Percentiles rank a stretch among this genome's conserved stretches.
Evolutionary conservation across 2,797 vertebrate species (phyloP).

Genomic region (Huso huso): DNA sequence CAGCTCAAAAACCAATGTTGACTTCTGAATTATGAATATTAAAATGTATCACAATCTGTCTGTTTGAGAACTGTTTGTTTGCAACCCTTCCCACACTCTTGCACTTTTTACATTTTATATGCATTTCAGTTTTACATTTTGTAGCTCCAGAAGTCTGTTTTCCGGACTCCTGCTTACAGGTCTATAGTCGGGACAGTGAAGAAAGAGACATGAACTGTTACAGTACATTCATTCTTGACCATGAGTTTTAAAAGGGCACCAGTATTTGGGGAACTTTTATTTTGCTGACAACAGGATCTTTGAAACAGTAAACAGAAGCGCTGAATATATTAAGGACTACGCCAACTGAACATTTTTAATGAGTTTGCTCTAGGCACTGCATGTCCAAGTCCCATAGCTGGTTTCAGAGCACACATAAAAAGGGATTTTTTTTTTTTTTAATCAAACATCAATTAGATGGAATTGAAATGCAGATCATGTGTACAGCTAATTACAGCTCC

Average conservation of each 20-base stretch:
- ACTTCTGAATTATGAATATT: background rate
- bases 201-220: background rate
- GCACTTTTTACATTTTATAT: no score
- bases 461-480: background rate
- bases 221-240: background rate
- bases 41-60: no score
- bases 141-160: background rate
- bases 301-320: background rate
- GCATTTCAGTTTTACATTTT: background rate
- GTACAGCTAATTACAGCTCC: background rate
- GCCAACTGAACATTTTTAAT: constrained; percentile 1
- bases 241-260: background rate
- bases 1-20: background rate
- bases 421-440: background rate
- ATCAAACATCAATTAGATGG: background rate
- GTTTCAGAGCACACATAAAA: constrained; percentile 1
- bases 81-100: no score
- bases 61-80: no score
- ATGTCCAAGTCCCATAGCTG: background rate
- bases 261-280: background rate
- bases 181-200: background rate
- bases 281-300: background rate
- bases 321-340: constrained; percentile 1
- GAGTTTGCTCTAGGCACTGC: background rate
- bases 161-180: background rate